phyloP scores from a whole-genome alignment of 2,888 invertebrate species.

The Argyresthia albistria region DNA sequence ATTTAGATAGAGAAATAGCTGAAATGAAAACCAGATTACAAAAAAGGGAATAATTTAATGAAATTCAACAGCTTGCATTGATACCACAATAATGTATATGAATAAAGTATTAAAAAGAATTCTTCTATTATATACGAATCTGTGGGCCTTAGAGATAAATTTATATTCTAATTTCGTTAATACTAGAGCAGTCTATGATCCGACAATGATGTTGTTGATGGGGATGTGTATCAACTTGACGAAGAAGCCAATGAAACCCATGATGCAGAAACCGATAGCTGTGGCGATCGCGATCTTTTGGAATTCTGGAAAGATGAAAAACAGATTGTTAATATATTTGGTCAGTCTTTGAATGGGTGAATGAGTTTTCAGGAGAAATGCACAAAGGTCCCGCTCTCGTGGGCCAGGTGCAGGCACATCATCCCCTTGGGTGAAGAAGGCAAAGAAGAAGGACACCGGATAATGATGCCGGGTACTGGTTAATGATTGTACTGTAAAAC shows the following conservation, averaged over 20 bases:
- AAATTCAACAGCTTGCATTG: constrained; percentile 16
- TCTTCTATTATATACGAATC: constrained; percentile 14
- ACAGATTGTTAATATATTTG: not conserved
- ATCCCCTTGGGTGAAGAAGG: no score
- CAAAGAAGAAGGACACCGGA: no score
- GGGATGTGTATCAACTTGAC: constrained; percentile 99
- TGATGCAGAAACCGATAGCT: constrained; percentile 99
- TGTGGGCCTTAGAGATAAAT: constrained; percentile 42
- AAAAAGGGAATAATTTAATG: constrained; percentile 46
- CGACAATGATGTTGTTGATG: constrained; percentile 96
- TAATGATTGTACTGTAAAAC: no score
- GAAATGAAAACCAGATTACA: constrained; percentile 11
- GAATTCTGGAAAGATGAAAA: constrained; percentile 83
- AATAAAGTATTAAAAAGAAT: constrained; percentile 20
- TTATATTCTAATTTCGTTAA: constrained; percentile 31
- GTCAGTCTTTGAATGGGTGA: no score
- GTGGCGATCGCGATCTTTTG: constrained; percentile 99
- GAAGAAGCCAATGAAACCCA: constrained; percentile 99
- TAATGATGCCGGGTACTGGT: no score
- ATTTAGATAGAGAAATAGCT: not conserved
- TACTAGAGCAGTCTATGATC: constrained; percentile 71
- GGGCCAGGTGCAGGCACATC: no score
- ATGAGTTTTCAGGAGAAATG: no score
- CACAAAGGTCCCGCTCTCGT: no score
- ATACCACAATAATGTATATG: constrained; percentile 17